Conservation (phyloP, 2,113 vertebrate genomes). For the Chascanopsetta lugubris region DNA sequence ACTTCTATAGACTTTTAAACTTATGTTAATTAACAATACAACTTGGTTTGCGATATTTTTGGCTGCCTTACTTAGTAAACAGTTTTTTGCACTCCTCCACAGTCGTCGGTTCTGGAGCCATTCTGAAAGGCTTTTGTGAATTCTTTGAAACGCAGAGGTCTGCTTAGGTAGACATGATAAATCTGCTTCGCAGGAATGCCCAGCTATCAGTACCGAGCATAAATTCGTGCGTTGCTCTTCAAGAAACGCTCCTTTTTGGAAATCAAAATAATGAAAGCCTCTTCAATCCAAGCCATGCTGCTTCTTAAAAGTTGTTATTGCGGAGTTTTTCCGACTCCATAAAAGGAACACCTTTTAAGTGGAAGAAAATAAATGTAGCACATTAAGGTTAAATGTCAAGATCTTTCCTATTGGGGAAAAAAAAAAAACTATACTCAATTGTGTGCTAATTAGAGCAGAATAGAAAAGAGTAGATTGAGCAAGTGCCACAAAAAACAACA, state of each 20-base stretch:
- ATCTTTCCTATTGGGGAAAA: not conserved
- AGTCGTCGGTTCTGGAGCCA: constrained; percentile 5
- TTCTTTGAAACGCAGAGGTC: constrained; percentile 57
- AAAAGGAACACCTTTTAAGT: constrained; percentile 27
- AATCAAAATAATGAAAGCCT: constrained; percentile 29
- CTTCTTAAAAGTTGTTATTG: constrained; percentile 17
- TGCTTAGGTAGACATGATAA: constrained; percentile 61
- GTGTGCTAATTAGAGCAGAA: not conserved
- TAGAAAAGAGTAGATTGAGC: constrained; percentile 9
- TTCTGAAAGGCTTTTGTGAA: constrained; percentile 11
- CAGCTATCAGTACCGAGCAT: constrained; percentile 52
- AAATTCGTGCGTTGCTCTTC: constrained; percentile 55
- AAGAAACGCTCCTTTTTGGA: constrained; percentile 42
- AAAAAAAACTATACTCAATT: not conserved
- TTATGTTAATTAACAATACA: constrained; percentile 3
- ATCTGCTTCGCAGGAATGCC: constrained; percentile 72
- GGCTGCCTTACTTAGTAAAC: not conserved
- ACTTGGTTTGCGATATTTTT: constrained; percentile 1
- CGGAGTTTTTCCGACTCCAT: constrained; percentile 11
- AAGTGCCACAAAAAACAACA: constrained; percentile 4
- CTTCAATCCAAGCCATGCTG: constrained; percentile 1
- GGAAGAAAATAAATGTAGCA: not conserved
- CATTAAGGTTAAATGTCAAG: not conserved
- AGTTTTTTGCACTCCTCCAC: constrained; percentile 4
- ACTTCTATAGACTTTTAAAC: constrained; percentile 1